These are phyloP conservation scores for Leptocoma aspasia DNA, from an alignment of 2,113 vertebrate genomes.

Conservation along the genomic window DNA sequence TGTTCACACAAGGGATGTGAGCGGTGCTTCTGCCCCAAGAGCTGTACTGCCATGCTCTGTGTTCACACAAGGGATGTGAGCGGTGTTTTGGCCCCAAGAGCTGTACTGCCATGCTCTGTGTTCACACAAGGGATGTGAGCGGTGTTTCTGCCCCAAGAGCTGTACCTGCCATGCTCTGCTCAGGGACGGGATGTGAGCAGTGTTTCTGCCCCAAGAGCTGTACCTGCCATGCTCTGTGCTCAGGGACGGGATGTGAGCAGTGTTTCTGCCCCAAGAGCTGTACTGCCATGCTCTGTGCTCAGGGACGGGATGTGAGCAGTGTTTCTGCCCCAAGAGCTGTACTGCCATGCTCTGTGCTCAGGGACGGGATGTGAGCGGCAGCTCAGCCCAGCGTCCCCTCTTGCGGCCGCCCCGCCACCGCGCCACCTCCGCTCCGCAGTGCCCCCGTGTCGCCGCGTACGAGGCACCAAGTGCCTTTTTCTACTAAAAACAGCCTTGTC, in stretches of 20 bases:
- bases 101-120: fast-evolving
- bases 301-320: not conserved
- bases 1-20: not conserved
- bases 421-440: not conserved
- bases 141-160: no score
- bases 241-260: not conserved
- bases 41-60: fast-evolving
- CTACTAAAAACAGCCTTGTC: not conserved
- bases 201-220: fast-evolving
- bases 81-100: no score
- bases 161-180: fast-evolving
- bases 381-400: conserved; percentile 23
- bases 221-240: not conserved
- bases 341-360: no score
- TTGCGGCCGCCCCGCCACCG: conserved; percentile 24
- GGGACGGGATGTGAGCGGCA: not conserved
- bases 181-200: not conserved
- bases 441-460: no score
- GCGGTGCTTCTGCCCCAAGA: no score
- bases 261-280: no score
- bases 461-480: not conserved
- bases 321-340: no score
- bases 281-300: fast-evolving
- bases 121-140: not conserved
- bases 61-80: not conserved